A percentile compares a stretch with the other conserved stretches of the same genome.
Conservation (phyloP, 2,888 invertebrate species). For the Iselma pallidipennis region DNA sequence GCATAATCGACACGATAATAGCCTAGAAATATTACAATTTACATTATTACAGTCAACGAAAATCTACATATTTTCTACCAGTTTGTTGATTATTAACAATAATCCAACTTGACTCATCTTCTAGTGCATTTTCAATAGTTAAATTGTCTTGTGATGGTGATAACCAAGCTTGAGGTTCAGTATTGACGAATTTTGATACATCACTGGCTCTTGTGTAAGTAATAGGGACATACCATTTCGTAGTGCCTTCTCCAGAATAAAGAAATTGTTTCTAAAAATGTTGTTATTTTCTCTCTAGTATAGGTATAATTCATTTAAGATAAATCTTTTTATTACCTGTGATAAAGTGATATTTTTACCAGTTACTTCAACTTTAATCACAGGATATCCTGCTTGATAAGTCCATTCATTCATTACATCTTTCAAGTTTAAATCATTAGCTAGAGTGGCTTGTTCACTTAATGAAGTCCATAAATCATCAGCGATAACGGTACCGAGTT, state of each 20-base stretch:
- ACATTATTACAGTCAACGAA: background rate
- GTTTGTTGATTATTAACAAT: constrained; percentile 36
- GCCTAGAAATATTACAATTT: constrained; percentile 53
- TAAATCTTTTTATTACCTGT: constrained; percentile 25
- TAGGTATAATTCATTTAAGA: background rate
- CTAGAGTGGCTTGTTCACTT: constrained; percentile 11
- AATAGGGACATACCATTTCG: constrained; percentile 59
- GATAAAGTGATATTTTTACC: constrained; percentile 21
- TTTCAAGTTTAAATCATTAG: constrained; percentile 16
- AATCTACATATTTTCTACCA: constrained; percentile 21
- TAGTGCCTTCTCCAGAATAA: constrained; percentile 18
- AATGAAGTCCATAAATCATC: constrained; percentile 58
- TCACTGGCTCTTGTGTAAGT: constrained; percentile 56
- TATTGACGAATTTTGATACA: constrained; percentile 48
- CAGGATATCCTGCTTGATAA: constrained; percentile 62
- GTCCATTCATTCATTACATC: constrained; percentile 66
- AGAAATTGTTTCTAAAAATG: constrained; percentile 33
- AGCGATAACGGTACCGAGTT: constrained; percentile 56
- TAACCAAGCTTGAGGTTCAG: constrained; percentile 49
- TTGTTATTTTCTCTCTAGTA: no score
- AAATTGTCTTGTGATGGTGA: constrained; percentile 22
- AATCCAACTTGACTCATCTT: constrained; percentile 31
- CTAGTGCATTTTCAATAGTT: background rate
- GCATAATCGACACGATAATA: constrained; percentile 73
- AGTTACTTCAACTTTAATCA: constrained; percentile 55